Evolutionary conservation across 2,113 vertebrate genomes (phyloP).

Genomic region (Serilophus lunatus): DNA sequence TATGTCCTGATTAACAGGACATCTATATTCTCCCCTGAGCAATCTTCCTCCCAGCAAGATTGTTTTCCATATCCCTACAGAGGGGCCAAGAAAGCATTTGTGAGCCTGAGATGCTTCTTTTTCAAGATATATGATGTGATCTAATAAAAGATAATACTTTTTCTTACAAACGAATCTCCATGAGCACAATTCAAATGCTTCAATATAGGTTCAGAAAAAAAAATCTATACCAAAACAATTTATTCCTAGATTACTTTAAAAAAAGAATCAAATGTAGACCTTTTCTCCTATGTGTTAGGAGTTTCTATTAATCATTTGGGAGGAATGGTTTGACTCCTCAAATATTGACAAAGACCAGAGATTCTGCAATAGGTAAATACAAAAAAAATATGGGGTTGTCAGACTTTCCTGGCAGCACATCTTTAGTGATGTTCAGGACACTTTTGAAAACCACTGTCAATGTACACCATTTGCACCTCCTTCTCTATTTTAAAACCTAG

Average conservation of each 20-base stretch:
- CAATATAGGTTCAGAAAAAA: not conserved
- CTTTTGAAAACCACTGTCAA: not conserved
- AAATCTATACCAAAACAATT: not conserved
- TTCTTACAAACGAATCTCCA: not conserved
- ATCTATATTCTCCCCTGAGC: constrained; percentile 59
- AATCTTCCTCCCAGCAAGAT: constrained; percentile 40
- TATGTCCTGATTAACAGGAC: constrained; percentile 64
- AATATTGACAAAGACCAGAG: not conserved
- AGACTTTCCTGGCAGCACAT: not conserved
- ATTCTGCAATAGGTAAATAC: not conserved
- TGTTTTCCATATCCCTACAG: constrained; percentile 23
- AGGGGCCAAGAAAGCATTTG: not conserved
- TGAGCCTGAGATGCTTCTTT: constrained; percentile 4
- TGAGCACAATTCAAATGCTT: not conserved
- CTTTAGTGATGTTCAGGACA: not conserved
- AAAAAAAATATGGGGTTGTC: not conserved
- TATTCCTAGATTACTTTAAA: not conserved
- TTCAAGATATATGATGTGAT: not conserved
- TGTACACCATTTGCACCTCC: not conserved
- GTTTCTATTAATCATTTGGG: not conserved
- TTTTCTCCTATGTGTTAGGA: not conserved
- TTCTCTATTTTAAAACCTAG: not conserved
- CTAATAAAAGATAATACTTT: constrained; percentile 27
- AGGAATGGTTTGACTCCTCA: not conserved
- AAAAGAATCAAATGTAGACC: not conserved